Base-by-base conservation (phyloP, 2,113 vertebrate species). In the Syngnathus typhle region DNA sequence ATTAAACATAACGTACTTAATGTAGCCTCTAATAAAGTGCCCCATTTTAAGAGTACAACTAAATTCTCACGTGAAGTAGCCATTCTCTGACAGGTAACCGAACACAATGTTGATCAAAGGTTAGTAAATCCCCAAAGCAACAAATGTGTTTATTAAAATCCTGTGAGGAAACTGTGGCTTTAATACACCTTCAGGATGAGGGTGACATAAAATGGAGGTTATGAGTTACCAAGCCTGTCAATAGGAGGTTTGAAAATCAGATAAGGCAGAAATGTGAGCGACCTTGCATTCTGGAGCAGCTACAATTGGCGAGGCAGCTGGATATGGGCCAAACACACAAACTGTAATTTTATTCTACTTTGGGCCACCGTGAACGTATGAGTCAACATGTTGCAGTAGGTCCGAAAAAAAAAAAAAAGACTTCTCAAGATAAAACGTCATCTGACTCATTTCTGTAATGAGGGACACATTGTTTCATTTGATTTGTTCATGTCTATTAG, bases 251-350 rank as follows among this genome's bases (percentile, higher is more conserved):
- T 41, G 16, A 3, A 70, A 69, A 16, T 64, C n/a, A 71, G 61
- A 69, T 62, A 67, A 63, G 62, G 56, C 27, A 61, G 73, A 70
- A 78, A 83, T 78, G 70, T 65, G 73, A 75, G 75, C 65, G 72
- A 75, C 64, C 84, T 77, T 78, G 76, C 69, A 65, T 78, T 73
- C 65, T 61, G 55, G 61, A 70, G 60, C 67, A 71, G 47, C 19
- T 63, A 51, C 72, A 73, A 78, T 69, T 62, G 70, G 7, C n/a
- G 71, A 71, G 73, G 77, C 79, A 77, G 73, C 71, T 74, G 75
- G 68, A 64, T 63, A 64, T 51, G 61, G 75, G 56, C 62, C 66
- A 79, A 55, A 67, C 49, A 64, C n/a, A 68, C 32, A 19, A 18
- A 21, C 37, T n/a, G 56, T 59, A n/a, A 68, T 8, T 70, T 19